phyloP scores from a whole-genome alignment of 37 sponge, comb jelly and placozoan genomes.

The Corticium candelabrum region DNA sequence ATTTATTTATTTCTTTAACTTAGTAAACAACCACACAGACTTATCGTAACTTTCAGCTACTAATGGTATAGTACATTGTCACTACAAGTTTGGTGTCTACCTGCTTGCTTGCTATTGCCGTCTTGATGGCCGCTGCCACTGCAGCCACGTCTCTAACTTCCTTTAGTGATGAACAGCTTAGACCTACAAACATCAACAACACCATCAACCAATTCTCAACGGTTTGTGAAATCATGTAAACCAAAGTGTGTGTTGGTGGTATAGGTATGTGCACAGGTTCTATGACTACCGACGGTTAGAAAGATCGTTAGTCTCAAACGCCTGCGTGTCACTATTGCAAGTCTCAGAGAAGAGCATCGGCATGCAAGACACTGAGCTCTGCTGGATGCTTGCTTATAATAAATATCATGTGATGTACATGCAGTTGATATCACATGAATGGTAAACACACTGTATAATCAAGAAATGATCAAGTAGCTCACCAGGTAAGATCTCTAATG shows the following conservation, averaged over 20 bases:
- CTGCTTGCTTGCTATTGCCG: slow-evolving; percentile 78
- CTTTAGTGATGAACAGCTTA: slow-evolving; percentile 46
- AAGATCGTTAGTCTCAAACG: not conserved
- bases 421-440: no score
- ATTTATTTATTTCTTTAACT: not conserved
- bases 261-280: no score
- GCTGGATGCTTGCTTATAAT: slow-evolving; percentile 1
- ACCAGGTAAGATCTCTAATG: slow-evolving; percentile 62
- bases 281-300: no score
- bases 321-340: not conserved
- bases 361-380: not conserved
- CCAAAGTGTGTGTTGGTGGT: not conserved
- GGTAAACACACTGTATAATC: no score
- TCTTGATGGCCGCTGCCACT: slow-evolving; percentile 51
- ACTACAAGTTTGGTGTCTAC: no score
- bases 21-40: not conserved
- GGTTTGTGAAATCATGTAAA: no score
- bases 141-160: slow-evolving; percentile 39
- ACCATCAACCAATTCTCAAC: no score
- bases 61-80: no score
- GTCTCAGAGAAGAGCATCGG: not conserved
- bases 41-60: no score
- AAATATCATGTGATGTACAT: no score
- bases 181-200: slow-evolving; percentile 21
- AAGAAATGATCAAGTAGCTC: no score